Conservation (phyloP, 1,140 invertebrate genomes). For the Elysia chlorotica region DNA sequence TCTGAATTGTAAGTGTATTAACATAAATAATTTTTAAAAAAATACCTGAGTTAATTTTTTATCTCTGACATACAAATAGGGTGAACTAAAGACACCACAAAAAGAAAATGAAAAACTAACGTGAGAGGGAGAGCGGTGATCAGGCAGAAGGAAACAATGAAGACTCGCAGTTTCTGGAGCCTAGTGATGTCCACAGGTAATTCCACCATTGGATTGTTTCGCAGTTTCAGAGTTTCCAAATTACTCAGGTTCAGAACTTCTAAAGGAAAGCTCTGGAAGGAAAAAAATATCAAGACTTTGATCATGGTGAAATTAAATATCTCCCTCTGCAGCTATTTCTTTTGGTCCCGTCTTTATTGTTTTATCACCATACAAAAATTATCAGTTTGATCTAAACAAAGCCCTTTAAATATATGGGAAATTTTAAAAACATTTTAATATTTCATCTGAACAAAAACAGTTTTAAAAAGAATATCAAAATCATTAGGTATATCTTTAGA, state of each 20-base stretch:
- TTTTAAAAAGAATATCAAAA: not conserved
- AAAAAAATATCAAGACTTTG: not conserved
- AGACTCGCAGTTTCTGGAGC: constrained; percentile 46
- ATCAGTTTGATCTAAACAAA: not conserved
- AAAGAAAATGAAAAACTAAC: too few species aligned
- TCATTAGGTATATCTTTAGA: too few species aligned
- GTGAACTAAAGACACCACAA: too few species aligned
- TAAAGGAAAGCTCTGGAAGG: constrained; percentile 49
- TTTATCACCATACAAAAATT: too few species aligned
- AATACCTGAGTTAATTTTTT: too few species aligned
- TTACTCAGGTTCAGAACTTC: constrained; percentile 51
- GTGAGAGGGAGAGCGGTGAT: constrained; percentile 47
- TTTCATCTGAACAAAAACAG: not conserved
- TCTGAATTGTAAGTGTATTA: too few species aligned
- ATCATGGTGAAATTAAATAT: too few species aligned
- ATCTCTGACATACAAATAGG: too few species aligned
- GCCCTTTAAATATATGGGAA: not conserved
- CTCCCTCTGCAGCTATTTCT: too few species aligned
- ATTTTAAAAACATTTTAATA: constrained; percentile 1
- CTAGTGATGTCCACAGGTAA: constrained; percentile 50
- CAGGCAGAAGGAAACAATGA: constrained; percentile 57
- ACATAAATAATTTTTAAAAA: too few species aligned
- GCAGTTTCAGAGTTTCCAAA: constrained; percentile 54
- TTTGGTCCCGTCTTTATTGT: too few species aligned
- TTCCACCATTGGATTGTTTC: constrained; percentile 59